phyloP scores from a whole-genome alignment of 2,797 vertebrate species.

The Neomorphus geoffroyi region DNA sequence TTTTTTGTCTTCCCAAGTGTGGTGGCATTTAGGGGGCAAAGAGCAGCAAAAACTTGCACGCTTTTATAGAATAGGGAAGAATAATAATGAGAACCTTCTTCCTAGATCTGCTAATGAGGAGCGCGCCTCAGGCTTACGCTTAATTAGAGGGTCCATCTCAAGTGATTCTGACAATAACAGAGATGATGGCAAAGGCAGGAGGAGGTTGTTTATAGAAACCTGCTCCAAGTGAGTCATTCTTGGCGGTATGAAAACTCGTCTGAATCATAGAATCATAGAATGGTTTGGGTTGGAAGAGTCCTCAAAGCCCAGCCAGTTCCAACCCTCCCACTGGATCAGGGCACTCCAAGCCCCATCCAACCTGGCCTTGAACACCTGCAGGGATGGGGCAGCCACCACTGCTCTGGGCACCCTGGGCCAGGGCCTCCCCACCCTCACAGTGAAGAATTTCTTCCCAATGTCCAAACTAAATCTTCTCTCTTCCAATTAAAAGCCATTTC shows the following conservation, averaged over 20 bases:
- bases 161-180: background rate
- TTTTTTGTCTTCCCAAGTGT: background rate
- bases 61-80: background rate
- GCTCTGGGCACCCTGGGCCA: too few relatives aligned
- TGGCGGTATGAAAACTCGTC: background rate
- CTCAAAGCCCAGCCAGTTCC: too few relatives aligned
- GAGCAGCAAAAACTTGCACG: background rate
- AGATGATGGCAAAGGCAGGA: conserved; percentile 3
- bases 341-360: too few relatives aligned
- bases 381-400: too few relatives aligned
- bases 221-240: conserved; percentile 13
- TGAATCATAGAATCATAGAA: too few relatives aligned
- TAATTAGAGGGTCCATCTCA: background rate
- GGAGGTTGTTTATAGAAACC: conserved; percentile 43
- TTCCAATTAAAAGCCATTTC: too few relatives aligned
- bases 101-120: background rate
- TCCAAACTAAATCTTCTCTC: too few relatives aligned
- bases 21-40: background rate
- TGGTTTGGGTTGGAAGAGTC: too few relatives aligned
- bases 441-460: too few relatives aligned
- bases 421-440: too few relatives aligned
- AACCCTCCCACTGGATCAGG: too few relatives aligned
- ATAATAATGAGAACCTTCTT: background rate
- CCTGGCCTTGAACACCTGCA: too few relatives aligned
- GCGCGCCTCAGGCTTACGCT: background rate